These are phyloP conservation scores for Anarrhichthys ocellatus DNA, from an alignment of 2,113 vertebrate species.

Conservation along the genomic window DNA sequence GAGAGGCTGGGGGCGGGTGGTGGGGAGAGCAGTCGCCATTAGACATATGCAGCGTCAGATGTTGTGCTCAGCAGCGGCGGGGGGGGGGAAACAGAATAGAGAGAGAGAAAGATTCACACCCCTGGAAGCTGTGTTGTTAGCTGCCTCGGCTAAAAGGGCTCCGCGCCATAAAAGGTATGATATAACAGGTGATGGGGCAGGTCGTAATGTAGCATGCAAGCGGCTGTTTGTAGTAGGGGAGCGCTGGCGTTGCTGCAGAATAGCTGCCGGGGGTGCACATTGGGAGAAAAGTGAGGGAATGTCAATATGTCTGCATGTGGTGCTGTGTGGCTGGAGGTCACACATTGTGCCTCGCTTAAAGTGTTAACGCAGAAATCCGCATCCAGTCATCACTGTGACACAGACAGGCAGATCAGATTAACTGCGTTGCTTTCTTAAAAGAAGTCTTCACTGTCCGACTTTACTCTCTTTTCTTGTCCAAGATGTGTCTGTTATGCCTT, in stretches of 20 bases:
- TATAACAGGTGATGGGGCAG: constrained; percentile 59
- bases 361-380: background rate
- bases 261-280: constrained; percentile 4
- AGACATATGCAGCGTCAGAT: constrained; percentile 69
- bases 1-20: constrained; percentile 55
- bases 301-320: constrained; percentile 18
- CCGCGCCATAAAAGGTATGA: constrained; percentile 53
- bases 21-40: constrained; percentile 82
- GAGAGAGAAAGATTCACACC: constrained; percentile 36
- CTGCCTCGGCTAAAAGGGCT: constrained; percentile 33
- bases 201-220: constrained; percentile 24
- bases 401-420: background rate
- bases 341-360: background rate
- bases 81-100: constrained; percentile 19
- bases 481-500: background rate
- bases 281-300: constrained; percentile 8
- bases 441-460: background rate
- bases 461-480: background rate
- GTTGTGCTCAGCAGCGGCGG: constrained; percentile 37
- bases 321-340: background rate
- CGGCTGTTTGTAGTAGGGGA: constrained; percentile 19
- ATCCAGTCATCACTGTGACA: background rate
- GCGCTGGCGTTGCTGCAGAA: constrained; percentile 30
- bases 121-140: constrained; percentile 51
- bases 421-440: constrained; percentile 1